phyloP scores from a whole-genome alignment of 2,797 vertebrate genomes.

The Pipistrellus nathusii region DNA sequence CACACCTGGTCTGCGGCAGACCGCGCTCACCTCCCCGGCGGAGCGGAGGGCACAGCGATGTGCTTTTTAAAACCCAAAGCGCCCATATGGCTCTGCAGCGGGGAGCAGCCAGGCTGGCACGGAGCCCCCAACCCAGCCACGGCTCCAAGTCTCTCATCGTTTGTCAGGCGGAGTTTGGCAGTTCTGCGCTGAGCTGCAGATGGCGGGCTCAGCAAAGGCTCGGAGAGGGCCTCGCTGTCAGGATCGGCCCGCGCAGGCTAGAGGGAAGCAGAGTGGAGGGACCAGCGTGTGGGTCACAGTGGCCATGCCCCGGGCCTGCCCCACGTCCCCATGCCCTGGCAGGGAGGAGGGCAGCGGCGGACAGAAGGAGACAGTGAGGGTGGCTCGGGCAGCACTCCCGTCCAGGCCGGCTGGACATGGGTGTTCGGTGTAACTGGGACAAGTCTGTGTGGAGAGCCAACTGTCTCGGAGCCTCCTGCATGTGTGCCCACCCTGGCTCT shows the following conservation, averaged over 20 bases:
- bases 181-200: slow-evolving; percentile 36
- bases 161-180: slow-evolving; percentile 76
- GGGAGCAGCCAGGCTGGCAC: slow-evolving; percentile 50
- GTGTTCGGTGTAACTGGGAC: neutral
- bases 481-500: neutral
- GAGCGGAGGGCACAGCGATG: neutral
- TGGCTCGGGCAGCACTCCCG: neutral
- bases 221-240: neutral
- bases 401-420: neutral
- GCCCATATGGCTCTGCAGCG: slow-evolving; percentile 28
- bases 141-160: slow-evolving; percentile 69
- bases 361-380: rapidly evolving
- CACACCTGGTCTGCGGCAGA: neutral
- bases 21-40: neutral
- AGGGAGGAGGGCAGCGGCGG: neutral
- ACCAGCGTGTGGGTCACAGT: neutral
- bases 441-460: neutral
- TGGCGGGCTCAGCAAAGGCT: slow-evolving; percentile 49
- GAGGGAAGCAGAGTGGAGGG: neutral
- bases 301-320: rapidly evolving
- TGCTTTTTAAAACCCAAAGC: slow-evolving; percentile 40
- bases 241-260: rapidly evolving
- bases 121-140: slow-evolving; percentile 12
- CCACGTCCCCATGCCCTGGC: rapidly evolving
- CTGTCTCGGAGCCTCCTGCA: neutral